Conservation (phyloP, 2,797 vertebrate genomes). For the Manis crassicaudata region DNA sequence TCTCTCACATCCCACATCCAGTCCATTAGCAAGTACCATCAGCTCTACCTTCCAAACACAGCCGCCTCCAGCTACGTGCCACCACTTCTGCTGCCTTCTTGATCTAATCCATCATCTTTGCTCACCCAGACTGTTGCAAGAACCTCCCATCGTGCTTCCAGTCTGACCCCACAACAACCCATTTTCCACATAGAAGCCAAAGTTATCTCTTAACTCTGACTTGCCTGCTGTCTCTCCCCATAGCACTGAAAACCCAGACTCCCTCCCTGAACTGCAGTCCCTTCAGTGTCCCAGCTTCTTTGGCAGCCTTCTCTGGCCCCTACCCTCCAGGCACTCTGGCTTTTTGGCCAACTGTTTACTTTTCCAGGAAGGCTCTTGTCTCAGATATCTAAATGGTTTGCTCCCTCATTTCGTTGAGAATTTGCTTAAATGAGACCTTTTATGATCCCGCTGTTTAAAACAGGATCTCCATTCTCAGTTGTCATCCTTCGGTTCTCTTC, state of each 20-base stretch:
- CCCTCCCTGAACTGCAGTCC: not conserved
- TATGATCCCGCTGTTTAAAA: not conserved
- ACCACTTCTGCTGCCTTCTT: not conserved
- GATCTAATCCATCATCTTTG: not conserved
- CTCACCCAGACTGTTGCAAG: not conserved
- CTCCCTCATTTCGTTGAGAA: not conserved
- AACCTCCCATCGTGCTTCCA: not conserved
- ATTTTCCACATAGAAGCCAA: not conserved
- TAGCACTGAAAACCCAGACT: not conserved
- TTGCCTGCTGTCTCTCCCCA: not conserved
- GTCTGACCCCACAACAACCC: not conserved
- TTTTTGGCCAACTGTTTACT: not conserved
- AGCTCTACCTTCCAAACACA: not conserved
- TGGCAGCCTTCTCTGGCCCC: not conserved
- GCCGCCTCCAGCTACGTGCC: not conserved
- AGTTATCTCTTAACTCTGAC: not conserved
- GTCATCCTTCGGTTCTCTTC: not conserved
- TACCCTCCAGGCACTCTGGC: not conserved
- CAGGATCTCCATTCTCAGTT: not conserved
- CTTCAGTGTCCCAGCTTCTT: not conserved
- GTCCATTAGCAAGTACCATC: not conserved
- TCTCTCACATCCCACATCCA: not conserved
- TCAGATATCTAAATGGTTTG: not conserved
- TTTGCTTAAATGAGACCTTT: conserved; percentile 28
- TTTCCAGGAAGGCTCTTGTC: not conserved